A percentile compares a stretch with the other conserved stretches of the same genome.
Conservation (phyloP, 2,888 invertebrate genomes). For the Globia sparganii region DNA sequence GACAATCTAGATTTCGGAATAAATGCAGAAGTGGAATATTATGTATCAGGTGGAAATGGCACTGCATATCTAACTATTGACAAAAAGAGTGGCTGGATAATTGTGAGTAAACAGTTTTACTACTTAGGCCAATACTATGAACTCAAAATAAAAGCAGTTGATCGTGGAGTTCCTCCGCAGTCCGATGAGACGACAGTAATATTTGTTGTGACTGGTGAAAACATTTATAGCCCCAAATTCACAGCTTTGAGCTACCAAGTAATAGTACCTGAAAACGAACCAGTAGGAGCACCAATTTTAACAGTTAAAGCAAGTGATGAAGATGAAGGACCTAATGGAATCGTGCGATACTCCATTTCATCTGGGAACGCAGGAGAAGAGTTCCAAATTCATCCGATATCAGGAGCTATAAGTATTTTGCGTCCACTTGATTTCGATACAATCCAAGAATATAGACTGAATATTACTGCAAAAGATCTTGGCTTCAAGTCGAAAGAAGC, state of each 20-base stretch:
- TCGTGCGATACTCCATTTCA: conserved; percentile 95
- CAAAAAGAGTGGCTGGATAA: conserved; percentile 95
- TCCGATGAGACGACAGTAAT: conserved; percentile 93
- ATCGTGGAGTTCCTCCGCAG: conserved; percentile 96
- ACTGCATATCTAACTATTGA: conserved; percentile 94
- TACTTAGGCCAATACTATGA: conserved; percentile 92
- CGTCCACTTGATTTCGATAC: conserved; percentile 96
- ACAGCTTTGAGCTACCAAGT: conserved; percentile 96
- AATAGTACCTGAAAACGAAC: conserved; percentile 97
- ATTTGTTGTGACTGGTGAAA: conserved; percentile 96
- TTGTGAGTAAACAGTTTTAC: conserved; percentile 91
- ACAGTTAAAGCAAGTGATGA: conserved; percentile 96
- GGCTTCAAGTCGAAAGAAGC: conserved; percentile 95
- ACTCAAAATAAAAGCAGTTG: conserved; percentile 94
- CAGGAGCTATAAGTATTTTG: conserved; percentile 95
- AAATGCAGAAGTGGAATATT: conserved; percentile 96
- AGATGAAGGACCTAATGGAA: conserved; percentile 97
- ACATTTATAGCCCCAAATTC: conserved; percentile 94
- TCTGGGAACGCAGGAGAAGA: conserved; percentile 95
- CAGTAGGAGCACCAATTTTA: conserved; percentile 95
- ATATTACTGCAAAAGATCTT: conserved; percentile 96
- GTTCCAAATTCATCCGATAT: conserved; percentile 94
- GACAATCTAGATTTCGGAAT: conserved; percentile 96
- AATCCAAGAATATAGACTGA: conserved; percentile 95
- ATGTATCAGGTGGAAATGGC: conserved; percentile 94